Base-by-base conservation (phyloP, 2,888 invertebrate genomes). In the Apocheima hispidaria region DNA sequence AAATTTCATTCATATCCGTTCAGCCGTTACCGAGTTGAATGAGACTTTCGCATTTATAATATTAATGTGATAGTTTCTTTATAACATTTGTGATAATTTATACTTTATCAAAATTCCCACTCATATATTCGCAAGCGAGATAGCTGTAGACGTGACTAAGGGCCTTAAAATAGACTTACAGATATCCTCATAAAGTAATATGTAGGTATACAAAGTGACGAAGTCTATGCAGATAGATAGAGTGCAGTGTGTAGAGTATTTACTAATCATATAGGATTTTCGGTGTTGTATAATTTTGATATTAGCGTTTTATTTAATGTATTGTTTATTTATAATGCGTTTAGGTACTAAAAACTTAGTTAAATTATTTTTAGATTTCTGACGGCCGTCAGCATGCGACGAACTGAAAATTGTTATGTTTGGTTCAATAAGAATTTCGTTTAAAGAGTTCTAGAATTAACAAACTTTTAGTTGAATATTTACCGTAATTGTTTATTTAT, bases 201-300 rank as follows among this genome's bases (percentile, higher is more conserved):
- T 77, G 81, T 82, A n/a, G n/a, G n/a, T n/a, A n/a, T n/a, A 82
- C 76, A 82, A 82, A 82, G 65, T 76, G 71, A 75, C 65, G 72
- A 68, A 74, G 73, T 70, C 73, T 73, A 70, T 73, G 52, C 43
- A 20, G 46, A 16, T 36, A 28, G 53, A 52, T 63, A 57, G 50
- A 55, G 58, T 35, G 35, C 43, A 56, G 75, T 75, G 73, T 70
- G 62, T 58, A 57, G 41, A 36, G 20, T 61, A 57, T 41, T 43
- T 73, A 77, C 68, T 77, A 80, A 74, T 79, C 73, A 76, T 67
- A 65, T 73, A 70, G 65, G 69, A 70, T 74, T 71, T 74, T 78
- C 72, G 73, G 77, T 83, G 82, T 86, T 86, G 81, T 84, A 82
- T 83, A 77, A 83, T 85, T 86, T 82, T 73, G 69, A 79, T 78